Evolutionary conservation across 1,140 invertebrate genomes (phyloP), one percentile per base, ranked within the genome.

Genomic region (Anoplolepis gracilipes): DNA sequence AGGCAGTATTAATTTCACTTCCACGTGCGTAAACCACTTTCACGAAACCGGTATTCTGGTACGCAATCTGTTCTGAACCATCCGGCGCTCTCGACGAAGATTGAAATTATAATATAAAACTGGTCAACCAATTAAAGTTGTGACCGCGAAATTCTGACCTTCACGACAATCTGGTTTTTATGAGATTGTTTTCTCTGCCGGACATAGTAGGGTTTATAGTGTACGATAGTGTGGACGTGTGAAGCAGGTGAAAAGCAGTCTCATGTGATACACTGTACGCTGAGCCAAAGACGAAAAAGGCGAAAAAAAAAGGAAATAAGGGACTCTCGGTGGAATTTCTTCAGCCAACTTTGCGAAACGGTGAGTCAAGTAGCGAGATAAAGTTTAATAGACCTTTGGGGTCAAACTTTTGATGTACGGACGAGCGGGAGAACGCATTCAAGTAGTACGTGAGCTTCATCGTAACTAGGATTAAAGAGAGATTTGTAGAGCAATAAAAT

Each of bases 351-450:
- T 87, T 85, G 67, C 82, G 85, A 89, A 89, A 91, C 82, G 88
- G 88, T 90, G 84, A 90, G 90, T 91, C 84, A 79, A 86, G 75
- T 69, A 69, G 61, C 84, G 55, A 76, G 82, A 89, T 89, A 88
- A 89, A 89, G 82, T 90, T 88, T 89, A 88, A 86, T 85, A 70
- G 85, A 76, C 79, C 69, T 25, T 85, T 30, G 62, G 25, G 59
- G n/a, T 46, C 73, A 46, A 85, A 85, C 84, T 85, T 85, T 85
- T 85, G 75, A 79, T 59, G 84, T 73, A 82, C 78, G 78, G 22
- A 81, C 42, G 76, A 79, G 46, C 62, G 46, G 25, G 62, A 42
- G 65, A 81, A 42, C 78, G 67, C 65, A 81, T 72, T 82, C 67
- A 82, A 82, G 78, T 55, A 72, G 65, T 73, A 62, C 67, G 78